Conservation (phyloP, 2,797 vertebrate species). For the Meriones psammophilus region DNA sequence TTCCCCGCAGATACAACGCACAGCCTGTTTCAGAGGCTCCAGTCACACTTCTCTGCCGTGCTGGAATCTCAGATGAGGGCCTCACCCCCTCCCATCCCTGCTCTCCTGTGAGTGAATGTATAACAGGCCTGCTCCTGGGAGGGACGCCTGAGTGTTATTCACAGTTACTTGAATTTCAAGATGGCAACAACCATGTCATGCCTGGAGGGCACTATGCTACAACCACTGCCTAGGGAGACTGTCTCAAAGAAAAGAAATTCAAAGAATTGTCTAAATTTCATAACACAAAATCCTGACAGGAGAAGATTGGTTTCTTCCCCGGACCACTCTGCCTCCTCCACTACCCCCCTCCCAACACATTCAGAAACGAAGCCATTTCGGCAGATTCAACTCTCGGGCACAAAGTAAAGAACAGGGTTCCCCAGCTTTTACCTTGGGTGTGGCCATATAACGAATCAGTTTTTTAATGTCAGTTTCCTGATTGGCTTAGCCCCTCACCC, state of each 20-base stretch:
- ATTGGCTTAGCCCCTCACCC: neutral
- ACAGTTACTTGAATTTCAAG: neutral
- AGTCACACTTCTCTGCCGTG: neutral
- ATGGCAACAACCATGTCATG: neutral
- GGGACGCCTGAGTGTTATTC: neutral
- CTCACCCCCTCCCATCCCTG: neutral
- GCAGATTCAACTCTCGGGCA: neutral
- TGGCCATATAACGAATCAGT: no score
- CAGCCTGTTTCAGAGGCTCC: neutral
- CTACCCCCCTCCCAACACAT: no score
- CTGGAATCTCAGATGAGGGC: neutral
- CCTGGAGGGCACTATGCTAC: neutral
- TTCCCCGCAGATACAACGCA: neutral
- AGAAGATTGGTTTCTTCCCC: neutral
- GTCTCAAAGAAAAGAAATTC: neutral
- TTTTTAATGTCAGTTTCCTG: neutral
- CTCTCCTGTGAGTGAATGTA: neutral
- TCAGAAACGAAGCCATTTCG: neutral
- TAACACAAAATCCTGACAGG: neutral
- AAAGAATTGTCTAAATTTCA: slow-evolving; percentile 34
- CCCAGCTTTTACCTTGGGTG: neutral
- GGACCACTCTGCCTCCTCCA: neutral
- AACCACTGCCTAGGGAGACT: neutral
- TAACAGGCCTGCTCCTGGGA: no score
- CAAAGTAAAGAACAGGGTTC: neutral